phyloP scores from a whole-genome alignment of 2,797 vertebrate species.

The Urophycis tenuis region DNA sequence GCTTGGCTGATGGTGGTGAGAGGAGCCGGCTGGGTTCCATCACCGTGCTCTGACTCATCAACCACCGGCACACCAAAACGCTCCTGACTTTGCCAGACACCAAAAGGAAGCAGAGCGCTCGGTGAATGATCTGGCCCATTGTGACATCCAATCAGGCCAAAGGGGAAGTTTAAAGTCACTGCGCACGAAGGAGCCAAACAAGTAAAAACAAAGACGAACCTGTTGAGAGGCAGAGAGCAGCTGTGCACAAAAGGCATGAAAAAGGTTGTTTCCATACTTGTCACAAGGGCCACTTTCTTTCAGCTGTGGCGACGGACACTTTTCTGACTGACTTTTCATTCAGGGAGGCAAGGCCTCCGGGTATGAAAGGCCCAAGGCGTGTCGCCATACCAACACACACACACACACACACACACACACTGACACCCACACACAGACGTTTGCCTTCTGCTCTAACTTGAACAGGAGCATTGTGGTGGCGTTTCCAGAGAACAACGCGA shows the following conservation, averaged over 20 bases:
- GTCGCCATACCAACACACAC: too few relatives aligned
- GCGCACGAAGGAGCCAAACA: constrained; percentile 23
- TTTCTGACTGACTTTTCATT: constrained; percentile 53
- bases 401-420: too few relatives aligned
- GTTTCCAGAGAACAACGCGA: constrained; percentile 54
- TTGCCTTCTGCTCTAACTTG: constrained; percentile 56
- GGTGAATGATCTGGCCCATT: constrained; percentile 2
- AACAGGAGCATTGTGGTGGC: constrained; percentile 56
- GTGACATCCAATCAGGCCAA: not conserved
- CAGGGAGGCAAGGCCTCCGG: constrained; percentile 37
- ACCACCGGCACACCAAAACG: not conserved
- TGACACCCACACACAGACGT: too few relatives aligned
- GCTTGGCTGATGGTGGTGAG: constrained; percentile 12
- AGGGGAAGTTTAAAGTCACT: constrained; percentile 8
- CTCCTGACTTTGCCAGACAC: not conserved
- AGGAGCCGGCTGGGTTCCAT: constrained; percentile 1
- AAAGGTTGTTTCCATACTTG: constrained; percentile 53
- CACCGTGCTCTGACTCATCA: not conserved
- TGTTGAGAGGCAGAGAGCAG: constrained; percentile 40
- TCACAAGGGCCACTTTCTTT: constrained; percentile 58
- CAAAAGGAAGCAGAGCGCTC: not conserved
- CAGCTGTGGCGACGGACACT: constrained; percentile 35
- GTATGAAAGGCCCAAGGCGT: constrained; percentile 57
- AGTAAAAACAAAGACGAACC: constrained; percentile 7
- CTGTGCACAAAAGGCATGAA: constrained; percentile 45